phyloP scores from a whole-genome alignment of 37 sponge, comb jelly and placozoan species.

The Haliclona indistincta region DNA sequence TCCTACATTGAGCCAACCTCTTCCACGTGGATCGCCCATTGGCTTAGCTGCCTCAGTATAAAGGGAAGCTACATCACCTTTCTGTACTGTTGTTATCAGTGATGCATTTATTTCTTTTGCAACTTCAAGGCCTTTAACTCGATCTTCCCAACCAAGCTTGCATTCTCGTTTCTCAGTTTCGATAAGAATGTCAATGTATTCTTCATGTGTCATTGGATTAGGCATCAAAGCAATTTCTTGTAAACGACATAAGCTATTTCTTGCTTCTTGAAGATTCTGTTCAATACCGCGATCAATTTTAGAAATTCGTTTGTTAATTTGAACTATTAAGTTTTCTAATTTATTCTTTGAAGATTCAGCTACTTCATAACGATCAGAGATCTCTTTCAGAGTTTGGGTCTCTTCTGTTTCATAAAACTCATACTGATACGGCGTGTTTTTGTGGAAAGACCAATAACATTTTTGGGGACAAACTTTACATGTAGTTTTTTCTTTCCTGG shows the following conservation, averaged over 20 bases:
- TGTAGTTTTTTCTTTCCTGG: background rate
- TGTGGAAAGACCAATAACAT: slow-evolving; percentile 62
- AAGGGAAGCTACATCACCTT: too few relatives aligned
- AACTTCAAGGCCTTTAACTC: slow-evolving; percentile 25
- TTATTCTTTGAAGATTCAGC: slow-evolving; percentile 40
- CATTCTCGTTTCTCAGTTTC: slow-evolving; percentile 55
- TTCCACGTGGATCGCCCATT: too few relatives aligned
- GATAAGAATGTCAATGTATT: slow-evolving; percentile 79
- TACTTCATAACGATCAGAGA: slow-evolving; percentile 32
- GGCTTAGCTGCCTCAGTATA: too few relatives aligned
- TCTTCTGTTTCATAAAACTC: slow-evolving; percentile 49
- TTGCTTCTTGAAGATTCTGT: slow-evolving; percentile 18
- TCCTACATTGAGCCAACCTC: too few relatives aligned
- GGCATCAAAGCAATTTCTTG: slow-evolving; percentile 77
- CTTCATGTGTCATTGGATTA: slow-evolving; percentile 58
- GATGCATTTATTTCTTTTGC: slow-evolving; percentile 31
- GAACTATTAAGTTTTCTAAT: slow-evolving; percentile 27
- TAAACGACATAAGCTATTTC: slow-evolving; percentile 22
- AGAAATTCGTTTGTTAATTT: slow-evolving; percentile 15
- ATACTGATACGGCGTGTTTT: slow-evolving; percentile 53
- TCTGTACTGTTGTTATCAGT: slow-evolving; percentile 6
- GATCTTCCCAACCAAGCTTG: slow-evolving; percentile 45
- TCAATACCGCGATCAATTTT: slow-evolving; percentile 10
- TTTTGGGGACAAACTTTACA: slow-evolving; percentile 61
- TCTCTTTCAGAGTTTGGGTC: slow-evolving; percentile 50